A percentile compares a stretch with the other conserved stretches of the same genome.
phyloP scores from a whole-genome alignment of 2,113 vertebrate species.

The Peucedramus taeniatus region DNA sequence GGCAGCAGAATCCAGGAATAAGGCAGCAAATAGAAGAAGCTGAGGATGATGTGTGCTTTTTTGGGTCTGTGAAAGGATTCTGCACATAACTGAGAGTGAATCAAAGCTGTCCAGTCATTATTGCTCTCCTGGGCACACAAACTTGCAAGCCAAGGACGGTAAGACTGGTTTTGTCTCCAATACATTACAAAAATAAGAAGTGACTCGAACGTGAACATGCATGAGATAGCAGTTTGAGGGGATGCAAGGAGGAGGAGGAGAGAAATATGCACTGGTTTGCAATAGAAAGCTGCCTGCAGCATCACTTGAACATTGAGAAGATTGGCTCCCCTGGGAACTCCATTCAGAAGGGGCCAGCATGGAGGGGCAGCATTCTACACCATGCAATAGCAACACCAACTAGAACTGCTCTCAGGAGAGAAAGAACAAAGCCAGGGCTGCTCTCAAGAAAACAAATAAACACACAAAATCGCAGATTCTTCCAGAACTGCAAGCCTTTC shows the following conservation, averaged over 20 bases:
- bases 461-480: neutral
- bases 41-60: neutral
- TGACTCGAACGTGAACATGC: fast-evolving
- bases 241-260: neutral
- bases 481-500: neutral
- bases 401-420: neutral
- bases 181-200: neutral
- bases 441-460: neutral
- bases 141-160: neutral
- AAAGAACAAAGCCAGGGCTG: neutral
- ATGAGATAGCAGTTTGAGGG: neutral
- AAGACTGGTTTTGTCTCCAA: neutral
- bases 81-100: neutral
- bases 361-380: neutral
- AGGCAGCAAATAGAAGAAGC: neutral
- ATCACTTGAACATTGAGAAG: neutral
- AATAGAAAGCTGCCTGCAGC: neutral
- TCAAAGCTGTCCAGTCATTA: neutral
- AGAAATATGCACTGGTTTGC: neutral
- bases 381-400: neutral
- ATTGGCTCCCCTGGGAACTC: neutral
- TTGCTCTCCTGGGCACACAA: neutral
- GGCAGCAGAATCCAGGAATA: neutral
- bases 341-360: neutral
- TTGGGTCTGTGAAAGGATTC: neutral